Base-by-base conservation (phyloP, 1,140 invertebrate genomes). In the Venturia canescens region DNA sequence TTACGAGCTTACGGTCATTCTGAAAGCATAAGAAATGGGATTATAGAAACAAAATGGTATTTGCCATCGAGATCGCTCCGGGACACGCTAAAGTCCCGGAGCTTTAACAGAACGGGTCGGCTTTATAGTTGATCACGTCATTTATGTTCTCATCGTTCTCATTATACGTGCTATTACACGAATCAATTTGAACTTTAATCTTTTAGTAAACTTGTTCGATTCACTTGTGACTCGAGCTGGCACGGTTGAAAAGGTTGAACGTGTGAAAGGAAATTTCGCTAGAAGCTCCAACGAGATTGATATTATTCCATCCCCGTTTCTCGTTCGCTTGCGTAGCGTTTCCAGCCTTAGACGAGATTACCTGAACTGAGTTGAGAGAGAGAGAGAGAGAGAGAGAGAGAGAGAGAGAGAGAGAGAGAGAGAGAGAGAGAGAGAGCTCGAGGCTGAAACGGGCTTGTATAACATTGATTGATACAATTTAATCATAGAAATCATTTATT, bases 181-280 rank as follows among this genome's bases (percentile, higher is more conserved):
- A 86, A 88, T 87, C 81, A 86, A 87, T 87, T 86, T 82, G 63
- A 85, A 87, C 85, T 86, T 87, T 87, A 84, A 87, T 87, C 82
- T 26, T 63, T 82, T 85, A 81, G 79, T 9, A 86, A 87, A 87
- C 86, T 87, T 85, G 84, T 88, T 86, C 85, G 83, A 87, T 86
- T 87, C 82, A 83, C 84, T 87, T 82, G 83, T 85, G 83, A 81
- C 29, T 66, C 84, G 79, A 38, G 79, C 23, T 29, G 79, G n/a
- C n/a, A n/a, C 9, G 16, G 67, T 29, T 3, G 31, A 70, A 31
- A 70, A 34, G 31, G 38, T 70, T 13, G 21, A 27, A 15, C 26
- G 60, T 4, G 3, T 23, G 11, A 63, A 26, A 63, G 23, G 9
- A 63, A 27, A 63, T 63, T 63, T 63, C 0, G 21, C 23, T 3